Conservation (phyloP, 2,888 invertebrate genomes). For the Thysanoteuthis rhombus region DNA sequence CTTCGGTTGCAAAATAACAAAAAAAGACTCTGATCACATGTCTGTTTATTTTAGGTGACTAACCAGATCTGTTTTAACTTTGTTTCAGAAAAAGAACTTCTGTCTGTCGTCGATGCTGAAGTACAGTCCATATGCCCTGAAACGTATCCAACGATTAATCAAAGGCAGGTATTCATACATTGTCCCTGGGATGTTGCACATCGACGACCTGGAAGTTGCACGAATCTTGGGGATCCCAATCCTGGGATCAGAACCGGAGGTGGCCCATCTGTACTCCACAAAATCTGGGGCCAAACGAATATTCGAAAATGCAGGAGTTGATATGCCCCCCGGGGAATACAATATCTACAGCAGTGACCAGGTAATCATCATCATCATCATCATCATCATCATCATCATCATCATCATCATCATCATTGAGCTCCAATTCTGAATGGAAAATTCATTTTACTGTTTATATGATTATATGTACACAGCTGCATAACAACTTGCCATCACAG, state of each 20-base stretch:
- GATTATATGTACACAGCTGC: too few species aligned
- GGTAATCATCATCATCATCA: too few species aligned
- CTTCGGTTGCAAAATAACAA: too few species aligned
- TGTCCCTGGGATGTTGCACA: slow-evolving; percentile 63
- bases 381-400: too few species aligned
- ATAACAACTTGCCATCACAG: too few species aligned
- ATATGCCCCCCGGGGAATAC: slow-evolving; percentile 66
- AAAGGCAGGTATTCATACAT: slow-evolving; percentile 66
- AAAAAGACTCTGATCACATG: too few species aligned
- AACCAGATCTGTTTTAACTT: too few species aligned
- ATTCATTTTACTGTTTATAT: too few species aligned
- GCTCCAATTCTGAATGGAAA: too few species aligned
- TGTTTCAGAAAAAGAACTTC: slow-evolving; percentile 64
- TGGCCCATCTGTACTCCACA: slow-evolving; percentile 65
- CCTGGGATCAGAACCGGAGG: slow-evolving; percentile 64
- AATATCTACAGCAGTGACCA: slow-evolving; percentile 67
- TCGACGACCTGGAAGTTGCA: slow-evolving; percentile 66
- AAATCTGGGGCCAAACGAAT: slow-evolving; percentile 68
- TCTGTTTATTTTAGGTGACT: too few species aligned
- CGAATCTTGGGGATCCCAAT: slow-evolving; percentile 64
- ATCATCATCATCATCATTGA: too few species aligned
- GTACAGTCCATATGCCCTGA: slow-evolving; percentile 65
- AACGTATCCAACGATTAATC: slow-evolving; percentile 63
- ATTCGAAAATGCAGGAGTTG: slow-evolving; percentile 63
- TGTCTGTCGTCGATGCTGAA: slow-evolving; percentile 66